Evolutionary conservation across 1,140 invertebrate species (phyloP), one percentile per base, ranked within the genome.

Genomic region (Drosophila grimshawi): DNA sequence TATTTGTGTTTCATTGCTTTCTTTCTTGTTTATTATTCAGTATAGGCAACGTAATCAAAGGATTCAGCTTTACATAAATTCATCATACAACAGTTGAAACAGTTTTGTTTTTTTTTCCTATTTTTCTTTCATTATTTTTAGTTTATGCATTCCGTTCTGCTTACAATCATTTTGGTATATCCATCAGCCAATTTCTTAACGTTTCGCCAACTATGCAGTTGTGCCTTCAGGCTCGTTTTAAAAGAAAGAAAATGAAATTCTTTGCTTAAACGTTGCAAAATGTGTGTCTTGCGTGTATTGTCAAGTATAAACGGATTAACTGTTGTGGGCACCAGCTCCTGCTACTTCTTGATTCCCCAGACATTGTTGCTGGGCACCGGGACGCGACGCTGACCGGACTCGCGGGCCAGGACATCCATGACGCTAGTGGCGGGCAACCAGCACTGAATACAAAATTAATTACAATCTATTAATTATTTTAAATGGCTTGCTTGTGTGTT

Each of bases 351-450:
- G 3, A 92, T 51, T 41, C 85, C 76, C 92, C 91, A 92, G 3
- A 92, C 92, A 85, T 94, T 94, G 53, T 94, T 92, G 81, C 93
- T 94, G 7, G 96, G 96, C 55, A 95, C 95, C 29, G 96, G 96
- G 41, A 97, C 95, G 89, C 96, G 96, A 3, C 96, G 93, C 86
- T 96, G 95, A 41, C 97, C 96, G 66, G 94, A 96, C 92, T 97
- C 96, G 56, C 96, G 94, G 73, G 96, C 94, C 59, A 97, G 86
- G 53, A 97, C 94, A 92, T 97, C 96, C 81, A 97, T 92, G 71
- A 98, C 93, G 92, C 96, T 97, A 81, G 96, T 95, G 72, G 96
- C 95, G n/a, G 97, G 97, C 70, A 97, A 92, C 96, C 96, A 97
- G 52, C 96, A 96, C 95, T 97, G 80, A 53, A 93, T n/a, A 4